Evolutionary conservation across 2,113 vertebrate genomes (phyloP).

Genomic region (Sardina pilchardus): DNA sequence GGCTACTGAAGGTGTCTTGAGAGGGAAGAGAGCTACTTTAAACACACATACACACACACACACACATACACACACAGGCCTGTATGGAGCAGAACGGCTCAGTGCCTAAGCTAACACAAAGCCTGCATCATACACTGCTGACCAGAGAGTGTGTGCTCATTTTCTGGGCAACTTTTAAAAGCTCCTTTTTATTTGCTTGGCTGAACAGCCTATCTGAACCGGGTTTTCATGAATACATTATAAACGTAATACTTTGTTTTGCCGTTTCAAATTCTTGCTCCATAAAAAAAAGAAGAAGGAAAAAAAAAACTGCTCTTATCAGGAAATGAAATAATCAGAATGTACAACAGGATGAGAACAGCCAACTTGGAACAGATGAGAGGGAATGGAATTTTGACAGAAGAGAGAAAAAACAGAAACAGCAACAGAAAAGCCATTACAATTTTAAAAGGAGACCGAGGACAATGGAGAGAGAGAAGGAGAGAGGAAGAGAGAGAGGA

Average conservation of each 20-base stretch:
- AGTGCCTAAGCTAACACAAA: too few relatives aligned
- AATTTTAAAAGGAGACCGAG: not conserved
- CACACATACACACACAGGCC: too few relatives aligned
- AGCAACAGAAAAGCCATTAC: not conserved
- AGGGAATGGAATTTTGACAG: not conserved
- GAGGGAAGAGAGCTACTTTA: too few relatives aligned
- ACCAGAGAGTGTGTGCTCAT: too few relatives aligned
- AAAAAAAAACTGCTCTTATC: not conserved
- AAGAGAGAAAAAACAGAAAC: not conserved
- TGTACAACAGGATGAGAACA: not conserved
- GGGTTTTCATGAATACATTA: slow-evolving; percentile 1
- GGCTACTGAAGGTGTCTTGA: too few relatives aligned
- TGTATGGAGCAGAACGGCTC: too few relatives aligned
- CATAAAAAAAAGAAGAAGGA: not conserved
- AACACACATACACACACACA: too few relatives aligned
- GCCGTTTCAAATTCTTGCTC: not conserved
- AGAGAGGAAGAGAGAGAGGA: not conserved
- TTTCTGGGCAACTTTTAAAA: too few relatives aligned
- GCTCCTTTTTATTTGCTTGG: not conserved
- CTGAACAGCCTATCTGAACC: not conserved
- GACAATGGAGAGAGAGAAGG: not conserved
- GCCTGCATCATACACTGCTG: too few relatives aligned
- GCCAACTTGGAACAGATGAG: not conserved
- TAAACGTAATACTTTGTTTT: not conserved
- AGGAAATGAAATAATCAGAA: not conserved